Evolutionary conservation across 2,113 vertebrate species (phyloP).

Genomic region (Microcebus ravelobensis): DNA sequence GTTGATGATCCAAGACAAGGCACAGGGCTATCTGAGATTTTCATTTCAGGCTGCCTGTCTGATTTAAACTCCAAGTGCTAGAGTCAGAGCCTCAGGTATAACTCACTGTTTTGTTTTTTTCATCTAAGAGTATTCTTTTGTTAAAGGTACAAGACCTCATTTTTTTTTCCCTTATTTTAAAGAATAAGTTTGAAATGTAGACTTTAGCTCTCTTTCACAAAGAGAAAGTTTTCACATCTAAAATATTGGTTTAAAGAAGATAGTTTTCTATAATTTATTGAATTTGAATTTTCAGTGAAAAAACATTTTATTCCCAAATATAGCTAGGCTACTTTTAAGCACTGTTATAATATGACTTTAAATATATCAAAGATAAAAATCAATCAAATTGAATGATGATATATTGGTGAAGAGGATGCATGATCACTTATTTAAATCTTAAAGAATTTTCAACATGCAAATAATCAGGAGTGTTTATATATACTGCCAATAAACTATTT

Average conservation of each 20-base stretch:
- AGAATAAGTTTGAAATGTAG: background rate
- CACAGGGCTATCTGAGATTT: background rate
- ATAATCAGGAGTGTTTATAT: background rate
- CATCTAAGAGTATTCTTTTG: background rate
- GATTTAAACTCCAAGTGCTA: background rate
- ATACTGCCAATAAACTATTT: background rate
- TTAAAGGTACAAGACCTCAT: background rate
- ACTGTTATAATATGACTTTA: background rate
- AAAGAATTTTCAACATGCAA: background rate
- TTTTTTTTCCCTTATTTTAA: conserved; percentile 8
- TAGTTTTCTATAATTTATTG: background rate
- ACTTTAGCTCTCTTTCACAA: background rate
- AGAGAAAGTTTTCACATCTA: background rate
- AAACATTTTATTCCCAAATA: background rate
- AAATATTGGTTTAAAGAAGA: background rate
- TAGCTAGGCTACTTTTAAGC: background rate
- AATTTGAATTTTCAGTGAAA: background rate
- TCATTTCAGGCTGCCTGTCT: conserved; percentile 5
- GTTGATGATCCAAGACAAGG: background rate
- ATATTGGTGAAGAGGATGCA: background rate
- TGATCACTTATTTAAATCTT: background rate
- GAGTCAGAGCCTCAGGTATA: background rate
- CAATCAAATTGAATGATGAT: background rate
- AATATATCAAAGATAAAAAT: background rate
- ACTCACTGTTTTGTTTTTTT: background rate